phyloP scores from a whole-genome alignment of 2,888 invertebrate genomes.

The Tenodera sinensis region DNA sequence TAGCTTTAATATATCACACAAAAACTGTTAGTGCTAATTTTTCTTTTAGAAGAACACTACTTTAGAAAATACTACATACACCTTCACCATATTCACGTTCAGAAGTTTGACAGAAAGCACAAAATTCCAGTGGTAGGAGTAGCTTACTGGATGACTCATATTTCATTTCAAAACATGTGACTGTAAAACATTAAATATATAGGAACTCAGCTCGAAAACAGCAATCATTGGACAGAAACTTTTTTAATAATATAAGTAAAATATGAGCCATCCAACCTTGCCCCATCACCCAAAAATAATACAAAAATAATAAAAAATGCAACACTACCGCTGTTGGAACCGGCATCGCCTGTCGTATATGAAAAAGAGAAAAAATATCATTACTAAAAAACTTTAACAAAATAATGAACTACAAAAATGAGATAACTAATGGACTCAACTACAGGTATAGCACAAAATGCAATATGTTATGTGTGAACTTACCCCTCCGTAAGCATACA shows the following conservation, averaged over 20 bases:
- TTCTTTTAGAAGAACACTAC: no score
- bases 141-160: background rate
- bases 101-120: background rate
- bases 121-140: background rate
- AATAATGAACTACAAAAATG: slow-evolving; percentile 48
- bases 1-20: no score
- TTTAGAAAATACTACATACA: no score
- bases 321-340: slow-evolving; percentile 66
- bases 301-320: slow-evolving; percentile 44
- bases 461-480: slow-evolving; percentile 45
- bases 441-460: background rate
- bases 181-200: no score
- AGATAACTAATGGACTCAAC: slow-evolving; percentile 22
- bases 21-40: no score
- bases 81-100: background rate
- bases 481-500: slow-evolving; percentile 92
- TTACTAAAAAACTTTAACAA: slow-evolving; percentile 33
- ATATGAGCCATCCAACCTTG: background rate
- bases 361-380: slow-evolving; percentile 29
- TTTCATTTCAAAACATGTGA: background rate
- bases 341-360: slow-evolving; percentile 60
- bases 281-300: slow-evolving; percentile 15
- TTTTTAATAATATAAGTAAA: background rate
- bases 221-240: no score
- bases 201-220: no score